phyloP scores from a whole-genome alignment of 2,113 vertebrate species.

The Enhydra lutris region DNA sequence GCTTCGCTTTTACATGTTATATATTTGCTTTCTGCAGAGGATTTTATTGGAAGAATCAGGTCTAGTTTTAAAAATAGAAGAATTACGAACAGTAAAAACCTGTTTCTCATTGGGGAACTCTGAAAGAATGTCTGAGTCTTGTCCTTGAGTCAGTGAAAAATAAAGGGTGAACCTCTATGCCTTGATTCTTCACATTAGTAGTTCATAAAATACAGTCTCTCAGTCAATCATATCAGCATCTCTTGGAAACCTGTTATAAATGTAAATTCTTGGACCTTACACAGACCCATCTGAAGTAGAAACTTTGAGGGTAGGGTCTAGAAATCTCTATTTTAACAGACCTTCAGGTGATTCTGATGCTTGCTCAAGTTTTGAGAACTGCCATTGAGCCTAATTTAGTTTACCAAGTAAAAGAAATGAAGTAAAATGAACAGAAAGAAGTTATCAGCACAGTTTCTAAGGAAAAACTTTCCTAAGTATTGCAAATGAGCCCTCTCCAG shows the following conservation, averaged over 20 bases:
- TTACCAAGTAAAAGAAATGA: constrained; percentile 18
- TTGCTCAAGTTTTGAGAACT: background rate
- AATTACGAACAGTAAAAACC: background rate
- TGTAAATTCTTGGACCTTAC: background rate
- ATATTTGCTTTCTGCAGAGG: background rate
- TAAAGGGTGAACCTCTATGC: background rate
- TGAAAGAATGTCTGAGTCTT: background rate
- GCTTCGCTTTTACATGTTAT: background rate
- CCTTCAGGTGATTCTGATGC: background rate
- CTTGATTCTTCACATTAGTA: background rate
- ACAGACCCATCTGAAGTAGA: background rate
- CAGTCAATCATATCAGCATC: background rate
- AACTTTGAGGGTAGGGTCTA: background rate
- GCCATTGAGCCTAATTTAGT: background rate
- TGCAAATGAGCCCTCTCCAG: background rate
- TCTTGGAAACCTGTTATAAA: background rate
- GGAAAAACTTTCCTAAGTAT: background rate
- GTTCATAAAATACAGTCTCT: background rate
- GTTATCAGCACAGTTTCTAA: background rate
- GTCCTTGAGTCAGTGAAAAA: background rate
- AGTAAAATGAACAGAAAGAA: background rate
- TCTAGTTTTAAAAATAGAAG: background rate
- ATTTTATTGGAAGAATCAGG: background rate
- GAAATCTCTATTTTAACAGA: background rate
- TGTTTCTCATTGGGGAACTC: background rate